Conservation (phyloP, 1,140 invertebrate genomes). For the Steinernema feltiae region DNA sequence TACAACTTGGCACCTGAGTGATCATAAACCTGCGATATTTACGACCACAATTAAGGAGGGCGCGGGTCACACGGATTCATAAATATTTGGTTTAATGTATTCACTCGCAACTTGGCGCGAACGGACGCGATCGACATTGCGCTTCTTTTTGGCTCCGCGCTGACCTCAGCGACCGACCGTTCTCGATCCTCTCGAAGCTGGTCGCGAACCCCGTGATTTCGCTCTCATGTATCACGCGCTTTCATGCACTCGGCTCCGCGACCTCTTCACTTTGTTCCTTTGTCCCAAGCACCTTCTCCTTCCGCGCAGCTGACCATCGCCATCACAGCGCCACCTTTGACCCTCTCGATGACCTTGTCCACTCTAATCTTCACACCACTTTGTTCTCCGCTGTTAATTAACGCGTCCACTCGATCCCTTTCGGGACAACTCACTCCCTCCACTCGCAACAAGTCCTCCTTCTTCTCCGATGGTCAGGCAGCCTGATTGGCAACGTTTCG, state of each 20-base stretch:
- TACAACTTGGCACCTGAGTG: slow-evolving; percentile 11
- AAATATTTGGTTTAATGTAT: slow-evolving; percentile 8
- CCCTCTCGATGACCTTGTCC: slow-evolving; percentile 2
- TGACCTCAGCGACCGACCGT: too few species aligned
- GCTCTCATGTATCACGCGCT: slow-evolving; percentile 12
- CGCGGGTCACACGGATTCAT: slow-evolving; percentile 3
- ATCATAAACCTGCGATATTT: slow-evolving; percentile 15
- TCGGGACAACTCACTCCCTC: neutral
- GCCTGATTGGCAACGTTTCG: neutral
- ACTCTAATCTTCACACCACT: neutral
- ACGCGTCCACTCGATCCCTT: neutral
- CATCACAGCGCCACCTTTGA: slow-evolving; percentile 9
- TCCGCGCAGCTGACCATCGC: slow-evolving; percentile 11
- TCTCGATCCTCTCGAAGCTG: neutral
- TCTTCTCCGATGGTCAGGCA: neutral
- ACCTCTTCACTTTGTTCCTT: neutral
- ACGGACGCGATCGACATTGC: neutral
- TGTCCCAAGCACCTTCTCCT: slow-evolving; percentile 12
- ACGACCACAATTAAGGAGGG: neutral
- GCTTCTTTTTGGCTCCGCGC: neutral
- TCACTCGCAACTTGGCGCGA: neutral
- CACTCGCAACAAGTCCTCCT: neutral
- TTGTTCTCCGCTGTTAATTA: neutral
- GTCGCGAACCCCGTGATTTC: neutral
- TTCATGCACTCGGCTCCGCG: neutral